A percentile compares a stretch with the other conserved stretches of the same genome.
Conservation (phyloP, 2,888 invertebrate species). For the Lasioglossum malachurum region DNA sequence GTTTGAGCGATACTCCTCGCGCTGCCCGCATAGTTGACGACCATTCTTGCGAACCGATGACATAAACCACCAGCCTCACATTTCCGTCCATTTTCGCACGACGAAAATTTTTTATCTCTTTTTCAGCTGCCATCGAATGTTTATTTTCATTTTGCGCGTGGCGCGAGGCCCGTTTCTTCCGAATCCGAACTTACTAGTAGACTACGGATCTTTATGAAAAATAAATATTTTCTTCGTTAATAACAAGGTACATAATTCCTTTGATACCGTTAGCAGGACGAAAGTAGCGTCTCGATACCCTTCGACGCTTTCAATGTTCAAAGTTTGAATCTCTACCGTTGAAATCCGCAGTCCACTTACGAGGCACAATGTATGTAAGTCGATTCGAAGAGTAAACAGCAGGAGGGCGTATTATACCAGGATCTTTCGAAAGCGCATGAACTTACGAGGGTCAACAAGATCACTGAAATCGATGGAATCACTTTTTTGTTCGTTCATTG, state of each 20-base stretch:
- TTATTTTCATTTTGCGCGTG: no score
- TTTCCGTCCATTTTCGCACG: not conserved
- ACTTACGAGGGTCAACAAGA: not conserved
- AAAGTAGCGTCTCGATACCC: not conserved
- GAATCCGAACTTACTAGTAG: not conserved
- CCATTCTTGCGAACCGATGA: not conserved
- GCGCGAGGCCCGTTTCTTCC: not conserved
- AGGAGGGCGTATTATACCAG: not conserved
- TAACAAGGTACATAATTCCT: not conserved
- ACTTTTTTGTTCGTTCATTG: not conserved
- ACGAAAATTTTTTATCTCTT: not conserved
- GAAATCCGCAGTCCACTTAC: no score
- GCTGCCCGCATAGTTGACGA: not conserved
- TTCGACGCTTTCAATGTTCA: no score
- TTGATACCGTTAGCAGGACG: not conserved
- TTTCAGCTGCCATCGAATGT: not conserved
- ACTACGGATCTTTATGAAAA: not conserved
- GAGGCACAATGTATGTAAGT: no score
- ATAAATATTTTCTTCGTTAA: not conserved
- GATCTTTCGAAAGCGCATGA: not conserved
- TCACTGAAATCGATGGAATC: not conserved
- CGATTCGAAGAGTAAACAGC: not conserved
- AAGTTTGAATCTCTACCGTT: not conserved
- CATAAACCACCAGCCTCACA: not conserved
- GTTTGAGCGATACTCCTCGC: slow-evolving; percentile 27